Percentiles rank a stretch among this genome's conserved stretches.
These are phyloP conservation scores for Charadrius vociferus DNA, from an alignment of 2,113 vertebrate genomes.

Conservation along the genomic window DNA sequence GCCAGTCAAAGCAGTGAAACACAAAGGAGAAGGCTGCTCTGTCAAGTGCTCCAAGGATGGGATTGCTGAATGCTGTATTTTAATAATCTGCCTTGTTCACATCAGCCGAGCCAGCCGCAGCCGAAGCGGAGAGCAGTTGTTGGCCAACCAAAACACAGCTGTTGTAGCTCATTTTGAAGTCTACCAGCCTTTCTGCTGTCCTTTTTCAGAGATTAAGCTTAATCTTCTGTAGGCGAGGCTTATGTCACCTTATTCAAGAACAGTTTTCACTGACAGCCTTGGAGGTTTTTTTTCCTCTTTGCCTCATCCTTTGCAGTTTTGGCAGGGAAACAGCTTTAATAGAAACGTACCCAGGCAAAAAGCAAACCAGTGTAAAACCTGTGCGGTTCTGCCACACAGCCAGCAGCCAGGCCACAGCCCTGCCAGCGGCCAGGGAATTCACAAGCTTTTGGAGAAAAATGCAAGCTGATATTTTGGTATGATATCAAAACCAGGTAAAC, in stretches of 20 bases:
- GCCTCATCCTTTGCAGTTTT: slow-evolving; percentile 10
- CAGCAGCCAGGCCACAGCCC: neutral
- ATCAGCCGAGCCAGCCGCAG: neutral
- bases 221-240: neutral
- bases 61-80: neutral
- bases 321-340: neutral
- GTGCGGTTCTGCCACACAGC: neutral
- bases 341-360: neutral
- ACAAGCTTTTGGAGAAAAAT: neutral
- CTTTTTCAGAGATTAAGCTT: slow-evolving; percentile 25
- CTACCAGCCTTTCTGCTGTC: slow-evolving; percentile 28
- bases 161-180: slow-evolving; percentile 11
- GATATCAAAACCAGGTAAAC: neutral
- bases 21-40: slow-evolving; percentile 33
- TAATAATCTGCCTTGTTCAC: slow-evolving; percentile 31
- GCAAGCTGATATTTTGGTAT: neutral
- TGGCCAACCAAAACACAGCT: slow-evolving; percentile 66
- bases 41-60: neutral
- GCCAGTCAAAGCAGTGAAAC: neutral
- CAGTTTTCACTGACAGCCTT: neutral
- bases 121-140: neutral
- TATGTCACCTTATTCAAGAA: slow-evolving; percentile 16
- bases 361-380: neutral
- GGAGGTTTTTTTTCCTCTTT: neutral
- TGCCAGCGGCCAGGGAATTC: rapidly evolving